Evolutionary conservation across 2,113 vertebrate species (phyloP).

Genomic region (Cebus imitator): DNA sequence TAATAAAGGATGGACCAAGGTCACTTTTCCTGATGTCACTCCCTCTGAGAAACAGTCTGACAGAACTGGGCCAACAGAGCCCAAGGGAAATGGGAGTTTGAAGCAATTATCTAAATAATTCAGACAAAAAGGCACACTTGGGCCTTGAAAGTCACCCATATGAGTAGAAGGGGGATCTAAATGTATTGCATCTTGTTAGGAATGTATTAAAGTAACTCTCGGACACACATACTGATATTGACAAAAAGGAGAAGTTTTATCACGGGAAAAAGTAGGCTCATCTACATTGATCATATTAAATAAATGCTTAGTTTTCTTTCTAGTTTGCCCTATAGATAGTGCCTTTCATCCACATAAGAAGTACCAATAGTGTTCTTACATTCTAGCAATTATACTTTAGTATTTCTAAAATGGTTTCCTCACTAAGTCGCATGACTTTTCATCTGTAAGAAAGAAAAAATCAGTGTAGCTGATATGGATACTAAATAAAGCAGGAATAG

Average conservation of each 20-base stretch:
- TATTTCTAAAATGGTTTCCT: constrained; percentile 39
- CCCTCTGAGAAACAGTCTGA: background rate
- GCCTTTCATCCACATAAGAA: background rate
- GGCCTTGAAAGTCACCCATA: constrained; percentile 39
- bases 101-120: constrained; percentile 48
- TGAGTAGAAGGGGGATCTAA: background rate
- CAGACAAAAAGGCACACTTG: background rate
- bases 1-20: background rate
- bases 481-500: background rate
- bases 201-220: background rate
- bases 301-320: background rate
- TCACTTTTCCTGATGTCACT: background rate
- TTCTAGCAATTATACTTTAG: background rate
- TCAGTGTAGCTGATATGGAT: background rate
- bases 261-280: background rate
- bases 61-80: constrained; percentile 2
- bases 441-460: background rate
- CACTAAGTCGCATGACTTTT: background rate
- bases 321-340: background rate
- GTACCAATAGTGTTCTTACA: background rate
- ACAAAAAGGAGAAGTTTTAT: background rate
- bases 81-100: constrained; percentile 13
- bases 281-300: background rate
- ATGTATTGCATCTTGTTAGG: background rate
- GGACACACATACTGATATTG: background rate